Base-by-base conservation (phyloP, 1,140 invertebrate species). In the Maconellicoccus hirsutus region DNA sequence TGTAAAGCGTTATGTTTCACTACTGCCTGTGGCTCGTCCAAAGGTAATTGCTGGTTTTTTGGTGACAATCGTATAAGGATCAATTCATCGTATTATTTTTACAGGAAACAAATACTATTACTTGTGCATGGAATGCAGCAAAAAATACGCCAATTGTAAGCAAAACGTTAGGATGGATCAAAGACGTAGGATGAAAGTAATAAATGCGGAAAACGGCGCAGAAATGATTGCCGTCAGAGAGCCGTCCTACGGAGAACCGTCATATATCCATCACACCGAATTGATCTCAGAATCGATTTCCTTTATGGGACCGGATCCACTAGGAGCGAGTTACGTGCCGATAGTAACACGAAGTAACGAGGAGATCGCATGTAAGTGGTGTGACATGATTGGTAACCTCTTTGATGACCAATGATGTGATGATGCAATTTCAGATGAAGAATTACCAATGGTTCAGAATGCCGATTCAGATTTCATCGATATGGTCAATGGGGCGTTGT, bases 281-380 rank as follows among this genome's bases (percentile, higher is more conserved):
- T 72, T 19, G n/a, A 69, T 61, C 61, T 10, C 27, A 19, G 38
- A 52, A 21, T 22, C 39, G 22, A 2, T n/a, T 3, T 70, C 42
- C 25, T 63, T 14, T 3, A 52, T 77, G 59, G 80, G 82, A 19
- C 72, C 76, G 71, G 86, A 87, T 77, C 84, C 84, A 6, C 76
- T 87, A 2, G 86, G 86, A 10, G 76, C 79, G 6, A 78, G 77
- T 19, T 76, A 79, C 10, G 78, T 85, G 2, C 77, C 78, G 1
- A 74, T 72, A 25, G 76, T 80, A 10, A 76, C 74, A 42, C 25
- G 75, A 75, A 52, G 75, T 76, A 72, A 26, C 73, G 59, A 71
- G 73, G 71, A 71, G 71, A 71, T 70, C 72, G 21, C 27, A 1
- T 33, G 29, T 33, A 33, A 33, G 29, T 52, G 33, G 33, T n/a